Evolutionary conservation across 37 sponge, comb jelly and placozoan genomes (phyloP).

Genomic region (Lycopodina hypogea): DNA sequence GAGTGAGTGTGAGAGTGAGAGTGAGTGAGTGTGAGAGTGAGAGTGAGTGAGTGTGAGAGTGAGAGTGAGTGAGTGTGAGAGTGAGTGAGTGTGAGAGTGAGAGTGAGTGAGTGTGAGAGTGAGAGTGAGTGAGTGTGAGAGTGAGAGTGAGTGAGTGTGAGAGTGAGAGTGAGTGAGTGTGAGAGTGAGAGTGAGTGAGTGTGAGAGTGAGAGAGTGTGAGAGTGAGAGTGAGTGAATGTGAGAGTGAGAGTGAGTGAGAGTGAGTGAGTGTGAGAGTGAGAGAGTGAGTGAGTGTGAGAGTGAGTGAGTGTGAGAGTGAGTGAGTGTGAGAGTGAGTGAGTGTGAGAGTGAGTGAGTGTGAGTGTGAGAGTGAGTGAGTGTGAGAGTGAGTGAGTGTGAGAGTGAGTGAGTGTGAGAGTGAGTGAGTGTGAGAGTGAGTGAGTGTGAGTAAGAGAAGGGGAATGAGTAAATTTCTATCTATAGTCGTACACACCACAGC

Average conservation of each 20-base stretch:
- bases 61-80: neutral
- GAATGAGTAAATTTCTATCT: neutral
- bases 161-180: neutral
- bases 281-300: too few relatives aligned
- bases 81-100: too few relatives aligned
- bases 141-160: neutral
- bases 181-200: neutral
- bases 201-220: neutral
- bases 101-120: neutral
- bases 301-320: too few relatives aligned
- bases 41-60: neutral
- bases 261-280: neutral
- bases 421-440: neutral
- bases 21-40: too few relatives aligned
- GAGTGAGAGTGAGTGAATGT: neutral
- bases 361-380: too few relatives aligned
- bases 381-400: neutral
- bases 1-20: neutral
- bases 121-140: neutral
- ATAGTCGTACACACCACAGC: neutral
- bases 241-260: neutral
- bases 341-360: too few relatives aligned
- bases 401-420: neutral
- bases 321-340: neutral
- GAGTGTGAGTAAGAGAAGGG: neutral